These are phyloP conservation scores for Hormiphora californensis DNA, from an alignment of 37 sponge, comb jelly and placozoan genomes.

Conservation along the genomic window DNA sequence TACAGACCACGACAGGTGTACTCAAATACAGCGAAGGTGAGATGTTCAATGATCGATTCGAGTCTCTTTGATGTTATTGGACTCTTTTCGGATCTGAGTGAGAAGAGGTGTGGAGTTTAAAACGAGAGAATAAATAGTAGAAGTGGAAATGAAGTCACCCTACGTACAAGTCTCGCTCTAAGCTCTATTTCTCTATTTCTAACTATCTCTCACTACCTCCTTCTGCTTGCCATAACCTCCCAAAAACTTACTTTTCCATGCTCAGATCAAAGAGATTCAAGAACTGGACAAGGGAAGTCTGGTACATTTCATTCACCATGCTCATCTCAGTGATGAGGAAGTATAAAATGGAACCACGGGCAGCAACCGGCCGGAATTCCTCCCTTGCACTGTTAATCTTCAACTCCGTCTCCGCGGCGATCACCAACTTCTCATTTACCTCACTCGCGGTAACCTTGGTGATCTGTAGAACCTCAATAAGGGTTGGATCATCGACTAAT, in stretches of 20 bases:
- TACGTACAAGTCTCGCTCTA: too few relatives aligned
- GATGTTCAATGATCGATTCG: conserved; percentile 40
- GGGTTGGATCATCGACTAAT: conserved; percentile 90
- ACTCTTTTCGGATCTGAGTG: conserved; percentile 7
- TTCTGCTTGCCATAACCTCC: too few relatives aligned
- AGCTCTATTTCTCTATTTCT: too few relatives aligned
- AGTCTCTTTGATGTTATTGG: conserved; percentile 53
- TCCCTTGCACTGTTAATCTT: conserved; percentile 95
- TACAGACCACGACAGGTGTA: conserved; percentile 56
- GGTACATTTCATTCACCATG: conserved; percentile 58
- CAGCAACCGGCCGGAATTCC: conserved; percentile 82
- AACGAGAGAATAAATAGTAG: too few relatives aligned
- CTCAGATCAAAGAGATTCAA: conserved; percentile 53
- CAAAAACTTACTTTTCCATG: conserved; percentile 53
- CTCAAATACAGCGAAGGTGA: conserved; percentile 54
- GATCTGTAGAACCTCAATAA: conserved; percentile 83
- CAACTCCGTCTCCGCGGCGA: conserved; percentile 91
- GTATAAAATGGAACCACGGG: conserved; percentile 53
- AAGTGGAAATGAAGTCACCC: too few relatives aligned
- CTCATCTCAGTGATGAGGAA: conserved; percentile 56
- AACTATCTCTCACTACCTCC: too few relatives aligned
- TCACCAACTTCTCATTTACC: conserved; percentile 83
- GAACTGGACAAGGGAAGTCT: conserved; percentile 57
- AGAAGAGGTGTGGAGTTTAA: too few relatives aligned
- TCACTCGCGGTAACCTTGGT: conserved; percentile 94